phyloP scores from a whole-genome alignment of 2,888 invertebrate genomes.

The Drosophila fungiperda region DNA sequence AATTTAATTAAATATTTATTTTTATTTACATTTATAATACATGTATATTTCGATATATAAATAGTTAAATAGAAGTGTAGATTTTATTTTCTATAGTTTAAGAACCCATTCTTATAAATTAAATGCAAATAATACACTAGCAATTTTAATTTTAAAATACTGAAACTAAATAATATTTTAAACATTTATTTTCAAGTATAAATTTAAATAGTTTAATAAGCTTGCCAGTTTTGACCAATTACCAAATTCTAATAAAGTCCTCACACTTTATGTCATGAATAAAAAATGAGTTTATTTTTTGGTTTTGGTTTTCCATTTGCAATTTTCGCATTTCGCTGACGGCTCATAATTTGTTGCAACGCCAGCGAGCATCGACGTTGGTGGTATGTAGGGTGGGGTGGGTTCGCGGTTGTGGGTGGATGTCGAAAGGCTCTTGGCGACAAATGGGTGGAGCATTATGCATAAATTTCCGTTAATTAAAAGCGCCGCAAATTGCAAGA shows the following conservation, averaged over 20 bases:
- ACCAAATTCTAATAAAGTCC: neutral
- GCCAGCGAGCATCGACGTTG: neutral
- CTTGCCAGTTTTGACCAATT: neutral
- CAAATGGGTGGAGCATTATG: conserved; percentile 60
- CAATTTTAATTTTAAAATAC: neutral
- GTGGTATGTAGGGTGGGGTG: neutral
- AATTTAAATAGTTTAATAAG: neutral
- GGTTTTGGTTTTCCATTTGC: conserved; percentile 50
- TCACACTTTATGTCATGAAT: neutral
- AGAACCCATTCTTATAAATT: neutral
- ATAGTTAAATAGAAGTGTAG: neutral
- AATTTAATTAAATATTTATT: neutral
- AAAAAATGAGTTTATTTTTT: neutral
- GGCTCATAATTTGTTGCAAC: conserved; percentile 51
- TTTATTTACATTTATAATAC: neutral
- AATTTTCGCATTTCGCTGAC: conserved; percentile 52
- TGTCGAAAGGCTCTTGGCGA: conserved; percentile 15
- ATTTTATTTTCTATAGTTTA: too few relatives aligned
- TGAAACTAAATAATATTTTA: neutral
- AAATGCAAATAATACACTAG: neutral
- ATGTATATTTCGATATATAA: neutral
- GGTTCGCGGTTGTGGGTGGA: neutral
- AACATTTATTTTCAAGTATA: neutral
- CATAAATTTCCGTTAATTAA: conserved; percentile 80
- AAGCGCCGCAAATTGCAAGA: conserved; percentile 69